Evolutionary conservation across 2,113 vertebrate species (phyloP).

Genomic region (Carlito syrichta): DNA sequence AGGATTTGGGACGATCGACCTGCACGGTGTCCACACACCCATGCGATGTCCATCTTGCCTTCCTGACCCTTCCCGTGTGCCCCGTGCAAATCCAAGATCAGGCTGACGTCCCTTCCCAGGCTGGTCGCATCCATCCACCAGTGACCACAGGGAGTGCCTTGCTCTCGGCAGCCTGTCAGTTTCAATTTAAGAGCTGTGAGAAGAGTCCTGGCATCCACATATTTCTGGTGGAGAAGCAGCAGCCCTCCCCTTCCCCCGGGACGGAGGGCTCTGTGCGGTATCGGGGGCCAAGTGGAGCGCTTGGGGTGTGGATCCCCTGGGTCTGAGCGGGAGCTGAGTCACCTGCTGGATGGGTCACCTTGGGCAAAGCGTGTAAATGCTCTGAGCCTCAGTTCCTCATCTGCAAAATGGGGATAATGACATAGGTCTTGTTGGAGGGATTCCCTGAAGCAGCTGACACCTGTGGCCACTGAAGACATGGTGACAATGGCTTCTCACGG

Average conservation of each 20-base stretch:
- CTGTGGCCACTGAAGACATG: accelerated
- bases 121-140: accelerated
- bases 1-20: not conserved
- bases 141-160: not conserved
- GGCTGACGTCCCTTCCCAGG: accelerated
- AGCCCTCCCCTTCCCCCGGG: accelerated
- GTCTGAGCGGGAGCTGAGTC: no score
- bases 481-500: not conserved
- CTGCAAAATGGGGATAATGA: not conserved
- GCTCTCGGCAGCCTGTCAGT: not conserved
- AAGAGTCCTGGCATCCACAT: not conserved
- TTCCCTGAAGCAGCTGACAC: not conserved
- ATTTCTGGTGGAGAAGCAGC: not conserved
- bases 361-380: not conserved
- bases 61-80: accelerated
- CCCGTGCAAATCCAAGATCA: not conserved
- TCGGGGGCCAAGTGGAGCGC: accelerated
- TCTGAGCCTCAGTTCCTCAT: not conserved
- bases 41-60: accelerated
- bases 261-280: accelerated
- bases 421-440: not conserved
- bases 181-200: not conserved
- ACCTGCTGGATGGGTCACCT: not conserved
- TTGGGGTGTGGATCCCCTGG: not conserved
- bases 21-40: not conserved